These are phyloP conservation scores for Vulpes ferrilata DNA, from an alignment of 2,113 vertebrate species.

Conservation along the genomic window DNA sequence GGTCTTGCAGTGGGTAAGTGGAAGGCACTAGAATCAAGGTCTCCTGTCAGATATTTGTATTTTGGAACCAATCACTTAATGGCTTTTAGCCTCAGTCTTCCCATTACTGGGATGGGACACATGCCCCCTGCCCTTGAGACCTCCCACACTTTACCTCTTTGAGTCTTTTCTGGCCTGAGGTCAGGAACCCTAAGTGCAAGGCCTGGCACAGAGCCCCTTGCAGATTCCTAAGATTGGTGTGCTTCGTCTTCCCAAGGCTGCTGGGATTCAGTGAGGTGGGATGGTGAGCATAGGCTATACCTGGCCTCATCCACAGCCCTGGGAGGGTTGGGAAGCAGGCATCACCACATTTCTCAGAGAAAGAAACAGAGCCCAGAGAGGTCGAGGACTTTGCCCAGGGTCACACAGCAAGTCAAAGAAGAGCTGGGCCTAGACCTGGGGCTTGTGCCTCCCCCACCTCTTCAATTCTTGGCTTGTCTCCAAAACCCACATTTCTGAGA, in stretches of 20 bases:
- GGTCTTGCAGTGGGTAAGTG: not conserved
- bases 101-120: not conserved
- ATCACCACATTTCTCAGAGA: not conserved
- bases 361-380: constrained; percentile 46
- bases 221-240: not conserved
- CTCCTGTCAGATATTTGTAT: not conserved
- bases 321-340: not conserved
- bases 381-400: constrained; percentile 5
- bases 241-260: not conserved
- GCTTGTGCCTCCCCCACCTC: not conserved
- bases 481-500: constrained; percentile 52
- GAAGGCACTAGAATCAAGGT: not conserved
- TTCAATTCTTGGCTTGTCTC: not conserved
- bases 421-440: not conserved
- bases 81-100: not conserved
- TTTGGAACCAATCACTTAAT: not conserved
- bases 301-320: not conserved
- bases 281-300: not conserved
- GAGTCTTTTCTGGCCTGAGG: not conserved
- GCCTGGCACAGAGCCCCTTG: not conserved
- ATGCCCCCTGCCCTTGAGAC: not conserved
- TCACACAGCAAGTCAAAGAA: constrained; percentile 36
- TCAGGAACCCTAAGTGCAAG: not conserved
- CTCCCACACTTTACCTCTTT: not conserved
- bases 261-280: not conserved